Conservation (phyloP, 2,113 vertebrate species). For the Nycticryphes semicollaris region DNA sequence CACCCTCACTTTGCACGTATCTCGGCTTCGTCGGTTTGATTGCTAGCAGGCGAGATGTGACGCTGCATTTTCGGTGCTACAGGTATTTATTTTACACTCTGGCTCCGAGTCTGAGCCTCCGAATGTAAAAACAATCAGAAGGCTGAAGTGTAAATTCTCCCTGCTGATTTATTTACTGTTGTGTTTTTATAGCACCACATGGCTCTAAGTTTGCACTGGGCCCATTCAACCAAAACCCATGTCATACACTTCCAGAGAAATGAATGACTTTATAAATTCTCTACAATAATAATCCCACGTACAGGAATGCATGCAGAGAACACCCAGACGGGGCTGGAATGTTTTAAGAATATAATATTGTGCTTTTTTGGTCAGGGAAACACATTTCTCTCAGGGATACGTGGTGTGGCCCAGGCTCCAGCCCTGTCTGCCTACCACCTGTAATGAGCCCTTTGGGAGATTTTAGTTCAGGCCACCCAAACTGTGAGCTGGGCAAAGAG, state of each 20-base stretch:
- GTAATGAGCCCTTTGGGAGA: slow-evolving; percentile 83
- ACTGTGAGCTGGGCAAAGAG: slow-evolving; percentile 73
- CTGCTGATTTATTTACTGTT: slow-evolving; percentile 89
- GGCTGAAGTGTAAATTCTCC: slow-evolving; percentile 76
- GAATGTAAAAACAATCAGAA: slow-evolving; percentile 78
- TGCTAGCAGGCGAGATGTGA: slow-evolving; percentile 39
- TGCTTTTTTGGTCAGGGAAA: slow-evolving; percentile 78
- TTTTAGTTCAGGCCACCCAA: slow-evolving; percentile 87
- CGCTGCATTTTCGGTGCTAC: slow-evolving; percentile 52
- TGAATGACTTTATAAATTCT: slow-evolving; percentile 93
- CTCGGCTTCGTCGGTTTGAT: background rate
- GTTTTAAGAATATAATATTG: slow-evolving; percentile 79
- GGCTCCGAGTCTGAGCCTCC: slow-evolving; percentile 64
- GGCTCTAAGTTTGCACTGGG: slow-evolving; percentile 81
- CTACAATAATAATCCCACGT: slow-evolving; percentile 87
- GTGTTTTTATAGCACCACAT: slow-evolving; percentile 90
- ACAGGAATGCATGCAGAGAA: slow-evolving; percentile 82
- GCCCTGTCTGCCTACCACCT: slow-evolving; percentile 82
- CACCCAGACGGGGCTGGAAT: slow-evolving; percentile 73
- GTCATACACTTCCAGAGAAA: slow-evolving; percentile 90
- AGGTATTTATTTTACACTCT: slow-evolving; percentile 78
- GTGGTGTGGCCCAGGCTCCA: slow-evolving; percentile 74
- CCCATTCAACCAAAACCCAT: slow-evolving; percentile 88
- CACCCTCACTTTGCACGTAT: background rate
- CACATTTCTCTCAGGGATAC: slow-evolving; percentile 73